These are phyloP conservation scores for Athrips mouffetella DNA, from an alignment of 2,888 invertebrate species.

Conservation along the genomic window DNA sequence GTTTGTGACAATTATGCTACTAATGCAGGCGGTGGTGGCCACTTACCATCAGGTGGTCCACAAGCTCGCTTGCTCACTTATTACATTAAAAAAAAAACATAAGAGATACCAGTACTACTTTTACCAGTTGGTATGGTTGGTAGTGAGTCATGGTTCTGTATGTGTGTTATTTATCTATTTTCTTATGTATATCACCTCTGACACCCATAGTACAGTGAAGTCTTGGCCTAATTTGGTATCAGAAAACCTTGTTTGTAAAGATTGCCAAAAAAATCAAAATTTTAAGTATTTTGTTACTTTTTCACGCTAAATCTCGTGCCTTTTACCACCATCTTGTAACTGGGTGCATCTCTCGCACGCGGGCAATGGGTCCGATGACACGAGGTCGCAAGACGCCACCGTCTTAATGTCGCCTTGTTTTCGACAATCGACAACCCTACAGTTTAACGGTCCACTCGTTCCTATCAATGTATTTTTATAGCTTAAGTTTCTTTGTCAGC, in stretches of 20 bases:
- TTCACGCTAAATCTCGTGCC: not conserved
- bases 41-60: no score
- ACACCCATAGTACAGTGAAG: not conserved
- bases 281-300: no score
- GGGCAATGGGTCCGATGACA: constrained; percentile 62
- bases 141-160: no score
- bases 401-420: constrained; percentile 29
- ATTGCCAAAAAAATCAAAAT: no score
- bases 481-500: constrained; percentile 6
- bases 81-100: no score
- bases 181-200: not conserved
- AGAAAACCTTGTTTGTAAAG: no score
- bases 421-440: constrained; percentile 30
- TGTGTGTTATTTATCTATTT: no score
- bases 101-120: no score
- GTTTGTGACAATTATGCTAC: no score
- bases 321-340: not conserved
- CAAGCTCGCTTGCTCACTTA: no score
- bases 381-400: constrained; percentile 31
- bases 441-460: constrained; percentile 28
- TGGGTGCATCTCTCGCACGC: constrained; percentile 23
- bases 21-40: no score
- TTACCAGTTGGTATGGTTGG: no score
- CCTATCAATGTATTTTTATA: constrained; percentile 14
- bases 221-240: not conserved